Base-by-base conservation (phyloP, 2,888 invertebrate species). In the Eudemis profundana region DNA sequence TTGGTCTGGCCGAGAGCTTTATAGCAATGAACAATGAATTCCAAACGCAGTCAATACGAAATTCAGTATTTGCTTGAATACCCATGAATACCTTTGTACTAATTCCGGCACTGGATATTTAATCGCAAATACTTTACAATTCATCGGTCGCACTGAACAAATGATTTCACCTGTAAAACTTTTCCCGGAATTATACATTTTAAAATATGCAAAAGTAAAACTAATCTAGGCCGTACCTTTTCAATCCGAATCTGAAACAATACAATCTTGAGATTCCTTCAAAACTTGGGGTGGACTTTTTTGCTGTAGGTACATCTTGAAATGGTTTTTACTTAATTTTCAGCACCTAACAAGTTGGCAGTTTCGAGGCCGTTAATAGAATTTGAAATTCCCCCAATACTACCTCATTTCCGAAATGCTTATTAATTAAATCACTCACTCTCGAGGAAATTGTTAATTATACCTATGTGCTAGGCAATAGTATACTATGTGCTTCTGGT, bases 191-290 rank as follows among this genome's bases (percentile, higher is more conserved):
- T 36, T 14, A 38, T 10, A 33, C 21, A 51, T n/a, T 51, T 61
- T 61, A 44, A 46, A 46, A 47, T 62, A 54, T 62, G 38, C 42
- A 50, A 51, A 57, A 64, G 44, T 15, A 51, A 14, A 51, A 59
- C 57, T 29, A 19, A 36, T 61, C 36, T 27, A 27, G 27, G n/a
- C 12, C 17, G 3, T 23, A 42, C 42, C 42, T 50, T 57, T 49
- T 23, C 56, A 44, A 36, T 57, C n/a, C 7, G 23, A 42, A 36
- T 50, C 23, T 33, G 49, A 50, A 57, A 56, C 49, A 61, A 54
- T 46, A 53, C n/a, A 17, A 46, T 47, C 23, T 53, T 44, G n/a
- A 51, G 33, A 46, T 46, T 5, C 8, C 29, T 33, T 46, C 33
- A 21, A 19, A 21, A 17, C 21, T 57, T 29, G 1, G 15, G 19